Evolutionary conservation across 2,888 invertebrate species (phyloP).

Genomic region (Anticlea derivata): DNA sequence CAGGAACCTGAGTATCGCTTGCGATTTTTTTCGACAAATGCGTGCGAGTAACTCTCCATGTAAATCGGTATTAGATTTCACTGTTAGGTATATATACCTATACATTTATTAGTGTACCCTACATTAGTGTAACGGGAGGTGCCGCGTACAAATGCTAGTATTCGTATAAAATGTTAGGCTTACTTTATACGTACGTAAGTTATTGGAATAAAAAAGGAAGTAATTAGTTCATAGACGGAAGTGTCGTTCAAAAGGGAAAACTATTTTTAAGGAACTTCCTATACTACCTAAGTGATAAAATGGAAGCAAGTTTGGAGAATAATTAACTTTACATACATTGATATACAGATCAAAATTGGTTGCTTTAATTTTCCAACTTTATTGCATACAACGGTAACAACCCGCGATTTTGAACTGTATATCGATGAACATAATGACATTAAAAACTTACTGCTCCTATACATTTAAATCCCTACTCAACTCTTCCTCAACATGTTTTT

Average conservation of each 20-base stretch:
- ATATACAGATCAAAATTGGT: neutral
- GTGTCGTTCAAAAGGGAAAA: neutral
- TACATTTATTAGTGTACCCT: no score
- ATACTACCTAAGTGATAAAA: neutral
- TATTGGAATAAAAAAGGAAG: slow-evolving; percentile 16
- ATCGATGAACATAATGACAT: slow-evolving; percentile 1
- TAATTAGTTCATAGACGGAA: slow-evolving; percentile 9
- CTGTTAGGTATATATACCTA: no score
- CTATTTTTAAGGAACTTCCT: neutral
- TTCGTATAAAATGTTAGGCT: slow-evolving; percentile 21
- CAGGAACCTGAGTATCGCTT: no score
- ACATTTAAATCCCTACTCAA: no score
- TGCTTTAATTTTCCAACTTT: no score
- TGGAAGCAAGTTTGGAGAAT: neutral
- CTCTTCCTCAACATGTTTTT: no score
- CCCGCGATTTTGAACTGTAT: neutral
- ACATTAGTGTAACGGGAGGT: neutral
- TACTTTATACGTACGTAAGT: slow-evolving; percentile 14
- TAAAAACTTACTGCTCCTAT: no score
- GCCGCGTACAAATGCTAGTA: neutral
- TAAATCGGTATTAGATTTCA: no score
- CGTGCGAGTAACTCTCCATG: no score
- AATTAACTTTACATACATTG: neutral
- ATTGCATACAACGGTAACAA: no score
- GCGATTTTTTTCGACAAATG: no score